Percentiles rank a stretch among this genome's conserved stretches.
Conservation (phyloP, 2,888 invertebrate genomes). For the Eudasyphora cyanicolor region DNA sequence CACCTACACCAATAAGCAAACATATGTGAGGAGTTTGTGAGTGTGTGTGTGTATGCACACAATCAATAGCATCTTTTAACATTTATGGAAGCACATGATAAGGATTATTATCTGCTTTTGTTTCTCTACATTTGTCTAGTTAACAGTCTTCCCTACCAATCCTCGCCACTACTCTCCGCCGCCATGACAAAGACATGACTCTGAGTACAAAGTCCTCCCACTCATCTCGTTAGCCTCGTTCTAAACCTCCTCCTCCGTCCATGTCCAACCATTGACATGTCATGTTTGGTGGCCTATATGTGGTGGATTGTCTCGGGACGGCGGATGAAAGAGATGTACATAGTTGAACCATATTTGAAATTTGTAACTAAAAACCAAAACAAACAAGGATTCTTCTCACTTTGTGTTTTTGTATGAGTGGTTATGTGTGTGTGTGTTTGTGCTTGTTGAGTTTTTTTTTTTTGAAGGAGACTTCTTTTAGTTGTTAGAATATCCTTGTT, state of each 20-base stretch:
- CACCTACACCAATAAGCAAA: not conserved
- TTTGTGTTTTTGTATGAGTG: not conserved
- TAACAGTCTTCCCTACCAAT: constrained; percentile 22
- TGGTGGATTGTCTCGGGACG: not conserved
- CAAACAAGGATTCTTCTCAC: constrained; percentile 24
- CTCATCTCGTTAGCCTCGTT: not conserved
- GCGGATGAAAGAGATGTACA: too few species aligned
- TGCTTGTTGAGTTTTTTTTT: not conserved
- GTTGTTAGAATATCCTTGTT: not conserved
- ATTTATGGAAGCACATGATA: constrained; percentile 57
- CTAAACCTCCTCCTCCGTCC: not conserved
- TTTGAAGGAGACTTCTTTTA: not conserved
- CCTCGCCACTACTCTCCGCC: not conserved
- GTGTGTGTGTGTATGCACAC: constrained; percentile 37
- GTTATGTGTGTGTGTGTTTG: not conserved
- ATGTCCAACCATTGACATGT: not conserved
- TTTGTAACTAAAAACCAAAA: constrained; percentile 38
- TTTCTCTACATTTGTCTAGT: constrained; percentile 37
- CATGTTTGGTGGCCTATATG: not conserved
- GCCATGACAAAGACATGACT: constrained; percentile 4
- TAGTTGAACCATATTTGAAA: constrained; percentile 34
- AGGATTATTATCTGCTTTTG: constrained; percentile 48
- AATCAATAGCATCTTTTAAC: constrained; percentile 53
- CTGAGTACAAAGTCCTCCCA: not conserved
- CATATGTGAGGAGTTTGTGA: too few species aligned